Conservation (phyloP, 2,797 vertebrate species). For the Microctenopoma steveboyesi region DNA sequence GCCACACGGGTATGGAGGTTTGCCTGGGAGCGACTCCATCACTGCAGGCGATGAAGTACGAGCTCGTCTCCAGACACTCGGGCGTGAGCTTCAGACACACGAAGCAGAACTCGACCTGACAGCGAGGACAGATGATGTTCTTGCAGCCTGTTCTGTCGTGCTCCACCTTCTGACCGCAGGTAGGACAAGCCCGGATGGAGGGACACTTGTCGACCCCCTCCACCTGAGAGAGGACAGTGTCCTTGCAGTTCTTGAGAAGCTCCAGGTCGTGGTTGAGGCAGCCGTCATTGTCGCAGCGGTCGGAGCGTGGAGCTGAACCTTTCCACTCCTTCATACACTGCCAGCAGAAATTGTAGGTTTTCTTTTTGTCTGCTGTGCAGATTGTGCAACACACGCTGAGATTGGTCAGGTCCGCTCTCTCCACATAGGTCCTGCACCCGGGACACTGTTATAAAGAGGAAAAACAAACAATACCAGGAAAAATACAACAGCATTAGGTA, state of each 20-base stretch:
- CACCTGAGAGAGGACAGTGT: conserved; percentile 40
- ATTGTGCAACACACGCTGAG: conserved; percentile 63
- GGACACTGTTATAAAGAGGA: conserved; percentile 58
- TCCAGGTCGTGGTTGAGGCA: conserved; percentile 68
- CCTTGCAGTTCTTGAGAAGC: conserved; percentile 64
- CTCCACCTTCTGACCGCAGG: conserved; percentile 78
- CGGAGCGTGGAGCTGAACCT: conserved; percentile 36
- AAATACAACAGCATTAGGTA: no score
- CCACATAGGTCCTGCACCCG: conserved; percentile 49
- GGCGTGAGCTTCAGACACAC: conserved; percentile 79
- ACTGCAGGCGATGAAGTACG: conserved; percentile 67
- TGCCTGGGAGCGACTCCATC: conserved; percentile 78
- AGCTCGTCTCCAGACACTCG: conserved; percentile 57
- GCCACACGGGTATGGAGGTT: conserved; percentile 71
- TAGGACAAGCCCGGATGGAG: conserved; percentile 80
- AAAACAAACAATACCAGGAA: no score
- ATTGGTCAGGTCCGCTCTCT: conserved; percentile 52
- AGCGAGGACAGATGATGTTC: conserved; percentile 79
- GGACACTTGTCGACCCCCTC: conserved; percentile 55
- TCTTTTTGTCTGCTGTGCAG: conserved; percentile 34
- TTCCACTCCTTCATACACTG: conserved; percentile 69
- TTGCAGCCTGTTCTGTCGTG: conserved; percentile 82
- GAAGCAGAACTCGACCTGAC: conserved; percentile 83
- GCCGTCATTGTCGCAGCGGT: conserved; percentile 71
- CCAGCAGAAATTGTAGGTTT: conserved; percentile 67